phyloP scores from a whole-genome alignment of 2,113 vertebrate genomes.

The Abramis brama region DNA sequence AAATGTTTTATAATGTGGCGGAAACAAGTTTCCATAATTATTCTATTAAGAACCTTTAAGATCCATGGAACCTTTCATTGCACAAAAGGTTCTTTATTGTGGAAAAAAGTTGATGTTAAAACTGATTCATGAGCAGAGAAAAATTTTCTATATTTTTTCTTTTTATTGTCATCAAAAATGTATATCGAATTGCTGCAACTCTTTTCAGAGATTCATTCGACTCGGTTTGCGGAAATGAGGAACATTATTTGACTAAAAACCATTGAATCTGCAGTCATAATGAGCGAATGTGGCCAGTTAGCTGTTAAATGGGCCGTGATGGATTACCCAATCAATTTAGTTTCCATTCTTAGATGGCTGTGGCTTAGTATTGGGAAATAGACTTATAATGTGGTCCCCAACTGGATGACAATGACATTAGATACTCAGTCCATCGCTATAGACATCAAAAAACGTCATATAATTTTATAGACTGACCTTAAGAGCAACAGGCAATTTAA shows the following conservation, averaged over 20 bases:
- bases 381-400: background rate
- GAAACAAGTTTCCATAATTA: too few species aligned
- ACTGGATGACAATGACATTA: background rate
- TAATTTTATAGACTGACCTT: constrained; percentile 44
- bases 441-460: constrained; percentile 7
- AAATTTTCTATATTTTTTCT: background rate
- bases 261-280: constrained; percentile 36
- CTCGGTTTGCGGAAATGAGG: background rate
- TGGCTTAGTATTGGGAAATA: constrained; percentile 19
- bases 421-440: constrained; percentile 21
- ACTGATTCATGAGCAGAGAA: background rate
- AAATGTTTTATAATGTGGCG: too few species aligned
- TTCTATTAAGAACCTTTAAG: too few species aligned
- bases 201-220: background rate
- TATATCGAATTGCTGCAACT: background rate
- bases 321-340: constrained; percentile 34
- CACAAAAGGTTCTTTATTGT: too few species aligned
- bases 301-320: constrained; percentile 26
- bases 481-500: constrained; percentile 35
- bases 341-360: background rate
- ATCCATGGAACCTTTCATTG: too few species aligned
- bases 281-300: constrained; percentile 31
- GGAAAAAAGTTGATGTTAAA: background rate
- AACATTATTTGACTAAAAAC: constrained; percentile 22
- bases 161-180: background rate